Evolutionary conservation across 2,888 invertebrate species (phyloP).

Genomic region (Cantharis lateralis): DNA sequence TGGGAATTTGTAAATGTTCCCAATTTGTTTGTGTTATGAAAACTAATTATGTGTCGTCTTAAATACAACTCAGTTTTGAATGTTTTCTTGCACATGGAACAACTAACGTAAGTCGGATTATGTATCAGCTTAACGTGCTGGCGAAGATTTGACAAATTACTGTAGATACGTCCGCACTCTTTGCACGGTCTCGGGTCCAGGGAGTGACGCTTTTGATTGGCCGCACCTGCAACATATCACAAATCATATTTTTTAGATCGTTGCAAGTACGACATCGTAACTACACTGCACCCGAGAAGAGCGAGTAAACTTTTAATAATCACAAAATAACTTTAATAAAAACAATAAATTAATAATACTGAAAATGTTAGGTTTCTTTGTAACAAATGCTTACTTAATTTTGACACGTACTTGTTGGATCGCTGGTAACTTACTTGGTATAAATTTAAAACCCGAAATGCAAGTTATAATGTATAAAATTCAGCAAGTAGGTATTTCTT

Average conservation of each 20-base stretch:
- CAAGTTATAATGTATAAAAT: no score
- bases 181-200: slow-evolving; percentile 64
- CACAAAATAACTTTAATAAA: background rate
- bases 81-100: slow-evolving; percentile 65
- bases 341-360: background rate
- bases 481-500: no score
- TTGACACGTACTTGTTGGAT: no score
- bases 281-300: slow-evolving; percentile 17
- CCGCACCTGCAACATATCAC: slow-evolving; percentile 50
- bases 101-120: slow-evolving; percentile 65
- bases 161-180: slow-evolving; percentile 68
- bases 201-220: slow-evolving; percentile 56
- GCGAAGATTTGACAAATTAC: slow-evolving; percentile 67
- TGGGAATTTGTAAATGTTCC: background rate
- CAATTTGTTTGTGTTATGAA: slow-evolving; percentile 53
- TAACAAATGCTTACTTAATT: no score
- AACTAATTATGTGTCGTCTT: slow-evolving; percentile 63
- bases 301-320: background rate
- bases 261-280: slow-evolving; percentile 49
- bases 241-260: slow-evolving; percentile 37
- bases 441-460: no score
- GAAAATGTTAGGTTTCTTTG: no score
- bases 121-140: slow-evolving; percentile 70
- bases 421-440: no score
- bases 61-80: slow-evolving; percentile 69